These are phyloP conservation scores for Noctilio leporinus DNA, from an alignment of 2,113 vertebrate species.

Conservation along the genomic window DNA sequence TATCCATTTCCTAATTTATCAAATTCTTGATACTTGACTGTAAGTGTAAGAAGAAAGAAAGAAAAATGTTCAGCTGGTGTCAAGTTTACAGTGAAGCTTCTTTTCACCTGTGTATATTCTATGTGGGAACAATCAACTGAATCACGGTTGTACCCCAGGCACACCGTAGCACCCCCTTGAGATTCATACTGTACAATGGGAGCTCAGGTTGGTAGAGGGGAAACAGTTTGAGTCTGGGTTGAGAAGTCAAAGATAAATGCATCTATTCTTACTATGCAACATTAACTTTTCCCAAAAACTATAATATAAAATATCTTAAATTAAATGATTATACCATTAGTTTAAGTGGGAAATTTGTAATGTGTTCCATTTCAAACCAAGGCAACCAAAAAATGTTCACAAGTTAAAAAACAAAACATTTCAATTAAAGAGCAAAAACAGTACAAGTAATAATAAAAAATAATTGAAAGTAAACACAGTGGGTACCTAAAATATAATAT, in stretches of 20 bases:
- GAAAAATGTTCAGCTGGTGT: not conserved
- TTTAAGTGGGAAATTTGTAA: not conserved
- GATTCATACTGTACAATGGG: not conserved
- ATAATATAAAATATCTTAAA: not conserved
- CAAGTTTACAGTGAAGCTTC: not conserved
- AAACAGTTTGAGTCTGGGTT: not conserved
- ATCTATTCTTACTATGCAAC: not conserved
- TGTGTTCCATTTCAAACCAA: not conserved
- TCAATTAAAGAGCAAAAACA: not conserved
- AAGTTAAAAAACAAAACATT: not conserved
- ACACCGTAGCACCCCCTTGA: not conserved
- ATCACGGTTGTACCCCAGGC: not conserved
- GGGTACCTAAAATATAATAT: not conserved
- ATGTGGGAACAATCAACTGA: not conserved
- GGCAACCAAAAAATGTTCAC: not conserved
- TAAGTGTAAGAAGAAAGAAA: conserved; percentile 7
- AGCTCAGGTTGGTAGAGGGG: not conserved
- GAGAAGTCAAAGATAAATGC: conserved; percentile 38
- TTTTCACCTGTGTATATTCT: not conserved
- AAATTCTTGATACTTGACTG: not conserved
- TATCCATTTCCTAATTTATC: not conserved
- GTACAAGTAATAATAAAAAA: not conserved
- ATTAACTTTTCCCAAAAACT: conserved; percentile 9
- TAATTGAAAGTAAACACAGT: not conserved
- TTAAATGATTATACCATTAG: not conserved